Evolutionary conservation across 2,113 vertebrate genomes (phyloP).

Genomic region (Gnathonemus longibarbis): DNA sequence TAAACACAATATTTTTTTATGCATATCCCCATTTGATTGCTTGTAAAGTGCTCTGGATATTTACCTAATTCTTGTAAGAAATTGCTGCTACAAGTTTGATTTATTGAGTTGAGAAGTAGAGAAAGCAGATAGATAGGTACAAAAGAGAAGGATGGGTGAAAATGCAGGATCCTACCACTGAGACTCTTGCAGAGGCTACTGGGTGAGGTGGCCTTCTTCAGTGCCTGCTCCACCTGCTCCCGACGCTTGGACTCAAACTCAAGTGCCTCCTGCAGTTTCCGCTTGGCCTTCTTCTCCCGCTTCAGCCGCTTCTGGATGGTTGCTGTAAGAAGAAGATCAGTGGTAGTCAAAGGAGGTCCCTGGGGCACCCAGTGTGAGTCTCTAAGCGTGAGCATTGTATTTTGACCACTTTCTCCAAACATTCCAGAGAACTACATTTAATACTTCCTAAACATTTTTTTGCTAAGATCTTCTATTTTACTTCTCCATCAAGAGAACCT

Average conservation of each 20-base stretch:
- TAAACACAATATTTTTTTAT: not conserved
- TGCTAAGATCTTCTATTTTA: not conserved
- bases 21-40: not conserved
- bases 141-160: not conserved
- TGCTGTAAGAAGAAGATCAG: slow-evolving; percentile 55
- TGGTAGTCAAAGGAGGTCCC: not conserved
- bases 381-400: not conserved
- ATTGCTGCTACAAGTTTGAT: not conserved
- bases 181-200: slow-evolving; percentile 73
- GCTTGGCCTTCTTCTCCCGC: slow-evolving; percentile 93
- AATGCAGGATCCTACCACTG: slow-evolving; percentile 60
- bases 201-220: slow-evolving; percentile 71
- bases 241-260: slow-evolving; percentile 90
- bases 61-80: not conserved
- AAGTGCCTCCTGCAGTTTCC: slow-evolving; percentile 95
- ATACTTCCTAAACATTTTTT: not conserved
- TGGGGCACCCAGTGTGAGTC: not conserved
- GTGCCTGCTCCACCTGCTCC: slow-evolving; percentile 79
- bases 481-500: not conserved
- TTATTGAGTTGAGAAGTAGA: not conserved
- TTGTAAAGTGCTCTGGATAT: not conserved
- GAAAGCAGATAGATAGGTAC: not conserved
- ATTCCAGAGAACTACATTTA: not conserved
- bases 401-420: not conserved
- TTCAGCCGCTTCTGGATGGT: slow-evolving; percentile 95